Percentiles rank a stretch among this genome's conserved stretches.
phyloP scores from a whole-genome alignment of 2,888 invertebrate genomes.

The Caenorhabditis sp. region DNA sequence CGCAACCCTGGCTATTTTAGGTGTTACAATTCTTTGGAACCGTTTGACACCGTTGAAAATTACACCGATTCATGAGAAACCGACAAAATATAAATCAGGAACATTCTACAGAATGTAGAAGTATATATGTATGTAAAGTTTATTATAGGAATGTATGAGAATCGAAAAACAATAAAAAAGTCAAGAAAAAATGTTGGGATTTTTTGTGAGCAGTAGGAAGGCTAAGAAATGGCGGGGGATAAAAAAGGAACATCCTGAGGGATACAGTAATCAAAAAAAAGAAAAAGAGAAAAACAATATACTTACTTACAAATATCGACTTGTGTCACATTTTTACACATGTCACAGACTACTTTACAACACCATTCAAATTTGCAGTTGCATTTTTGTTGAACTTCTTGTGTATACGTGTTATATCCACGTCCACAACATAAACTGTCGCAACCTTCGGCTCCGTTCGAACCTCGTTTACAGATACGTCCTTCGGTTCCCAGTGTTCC shows the following conservation, averaged over 20 bases:
- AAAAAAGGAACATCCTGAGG: neutral
- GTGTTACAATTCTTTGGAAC: constrained; percentile 25
- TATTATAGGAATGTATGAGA: neutral
- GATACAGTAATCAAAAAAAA: constrained; percentile 1
- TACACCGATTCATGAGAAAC: constrained; percentile 27
- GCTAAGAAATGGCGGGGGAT: constrained; percentile 1
- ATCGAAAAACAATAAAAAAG: neutral
- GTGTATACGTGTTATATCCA: constrained; percentile 66
- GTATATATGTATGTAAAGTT: neutral
- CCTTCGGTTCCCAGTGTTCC: constrained; percentile 70
- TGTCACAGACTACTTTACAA: constrained; percentile 69
- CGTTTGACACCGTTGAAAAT: constrained; percentile 40
- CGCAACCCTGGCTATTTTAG: constrained; percentile 18
- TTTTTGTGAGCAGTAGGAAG: neutral
- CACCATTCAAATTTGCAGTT: constrained; percentile 68
- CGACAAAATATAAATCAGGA: constrained; percentile 44
- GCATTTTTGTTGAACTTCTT: constrained; percentile 55
- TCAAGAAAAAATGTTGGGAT: constrained; percentile 2
- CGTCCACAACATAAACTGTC: constrained; percentile 70
- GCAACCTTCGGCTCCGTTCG: constrained; percentile 64
- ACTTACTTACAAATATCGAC: constrained; percentile 67
- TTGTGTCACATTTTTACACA: constrained; percentile 64
- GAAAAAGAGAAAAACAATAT: neutral
- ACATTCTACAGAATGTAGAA: constrained; percentile 45
- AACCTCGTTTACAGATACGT: constrained; percentile 63